Evolutionary conservation across 2,888 invertebrate genomes (phyloP).

Genomic region (Mayetiola destructor): DNA sequence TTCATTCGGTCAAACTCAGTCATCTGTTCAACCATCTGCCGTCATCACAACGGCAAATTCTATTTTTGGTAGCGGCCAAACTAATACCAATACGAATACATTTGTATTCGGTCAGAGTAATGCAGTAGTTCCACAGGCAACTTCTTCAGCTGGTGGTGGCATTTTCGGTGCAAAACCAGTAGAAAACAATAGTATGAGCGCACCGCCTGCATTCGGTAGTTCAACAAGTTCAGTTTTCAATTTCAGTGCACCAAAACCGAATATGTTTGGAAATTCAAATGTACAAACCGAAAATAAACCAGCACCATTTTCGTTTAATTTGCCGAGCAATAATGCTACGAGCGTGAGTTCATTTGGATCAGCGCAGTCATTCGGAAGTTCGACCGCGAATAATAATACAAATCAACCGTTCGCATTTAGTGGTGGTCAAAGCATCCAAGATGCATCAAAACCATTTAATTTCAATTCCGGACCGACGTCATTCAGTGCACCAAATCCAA

Average conservation of each 20-base stretch:
- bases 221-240: not conserved
- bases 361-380: not conserved
- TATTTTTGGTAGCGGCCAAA: not conserved
- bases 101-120: not conserved
- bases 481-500: not conserved
- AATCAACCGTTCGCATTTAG: constrained; percentile 12
- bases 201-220: not conserved
- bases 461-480: constrained; percentile 6
- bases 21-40: not conserved
- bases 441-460: constrained; percentile 10
- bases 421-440: not conserved
- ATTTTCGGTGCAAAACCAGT: not conserved
- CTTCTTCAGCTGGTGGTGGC: not conserved
- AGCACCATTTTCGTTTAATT: not conserved
- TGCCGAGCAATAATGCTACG: not conserved
- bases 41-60: not conserved
- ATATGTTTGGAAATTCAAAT: too few species aligned
- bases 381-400: not conserved
- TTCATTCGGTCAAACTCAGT: not conserved
- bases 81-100: not conserved
- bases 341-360: not conserved
- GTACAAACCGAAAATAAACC: not conserved
- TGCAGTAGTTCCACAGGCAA: not conserved
- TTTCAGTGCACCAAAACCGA: not conserved
- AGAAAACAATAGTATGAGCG: not conserved